Evolutionary conservation across 2,113 vertebrate species (phyloP).

Genomic region (Meriones unguiculatus): DNA sequence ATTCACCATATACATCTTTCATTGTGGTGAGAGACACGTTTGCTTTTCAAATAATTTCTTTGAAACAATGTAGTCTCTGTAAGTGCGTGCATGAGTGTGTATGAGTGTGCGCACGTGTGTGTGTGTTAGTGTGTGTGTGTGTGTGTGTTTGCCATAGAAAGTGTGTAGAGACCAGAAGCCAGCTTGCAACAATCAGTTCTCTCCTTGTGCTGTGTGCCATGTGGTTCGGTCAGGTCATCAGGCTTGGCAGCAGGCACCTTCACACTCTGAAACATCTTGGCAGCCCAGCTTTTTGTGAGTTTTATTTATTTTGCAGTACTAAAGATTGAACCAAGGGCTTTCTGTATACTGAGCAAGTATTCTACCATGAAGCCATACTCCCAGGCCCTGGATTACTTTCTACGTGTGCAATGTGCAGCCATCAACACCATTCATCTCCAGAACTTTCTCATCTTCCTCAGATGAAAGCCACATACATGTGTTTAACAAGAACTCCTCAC

Average conservation of each 20-base stretch:
- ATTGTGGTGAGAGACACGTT: not conserved
- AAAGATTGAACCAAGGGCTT: not conserved
- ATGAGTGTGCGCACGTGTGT: not conserved
- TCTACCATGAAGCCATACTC: not conserved
- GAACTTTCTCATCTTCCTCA: not conserved
- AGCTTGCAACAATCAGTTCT: not conserved
- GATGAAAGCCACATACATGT: not conserved
- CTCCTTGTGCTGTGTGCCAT: not conserved
- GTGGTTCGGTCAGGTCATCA: not conserved
- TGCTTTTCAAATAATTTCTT: not conserved
- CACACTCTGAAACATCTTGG: too few species aligned
- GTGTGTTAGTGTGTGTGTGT: not conserved
- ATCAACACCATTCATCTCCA: not conserved
- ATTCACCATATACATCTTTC: not conserved
- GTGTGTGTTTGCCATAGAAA: not conserved
- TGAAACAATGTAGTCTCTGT: not conserved
- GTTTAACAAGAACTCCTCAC: fast-evolving
- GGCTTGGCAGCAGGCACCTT: not conserved
- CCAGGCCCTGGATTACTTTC: not conserved
- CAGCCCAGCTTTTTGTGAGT: not conserved
- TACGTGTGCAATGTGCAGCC: too few species aligned
- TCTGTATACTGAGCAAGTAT: too few species aligned
- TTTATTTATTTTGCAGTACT: not conserved
- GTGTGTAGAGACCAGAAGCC: not conserved
- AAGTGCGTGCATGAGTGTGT: not conserved